Conservation (phyloP, 2,113 vertebrate genomes). For the Neodon shergylaensis region DNA sequence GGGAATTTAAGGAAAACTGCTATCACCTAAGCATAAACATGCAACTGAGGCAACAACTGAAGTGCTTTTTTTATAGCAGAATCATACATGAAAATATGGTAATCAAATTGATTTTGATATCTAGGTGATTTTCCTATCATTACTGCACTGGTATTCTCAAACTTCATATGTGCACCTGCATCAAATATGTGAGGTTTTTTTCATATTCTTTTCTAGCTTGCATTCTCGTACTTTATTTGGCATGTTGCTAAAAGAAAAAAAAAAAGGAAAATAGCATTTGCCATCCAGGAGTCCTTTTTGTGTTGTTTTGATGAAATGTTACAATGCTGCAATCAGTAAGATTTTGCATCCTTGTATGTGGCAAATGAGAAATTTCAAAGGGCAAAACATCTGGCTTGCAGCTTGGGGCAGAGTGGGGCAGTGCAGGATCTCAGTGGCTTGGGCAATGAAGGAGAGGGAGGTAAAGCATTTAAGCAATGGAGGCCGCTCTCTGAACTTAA, state of each 20-base stretch:
- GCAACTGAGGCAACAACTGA: background rate
- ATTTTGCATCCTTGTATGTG: slow-evolving; percentile 39
- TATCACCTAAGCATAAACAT: background rate
- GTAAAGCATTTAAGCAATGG: background rate
- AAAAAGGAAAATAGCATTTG: slow-evolving; percentile 18
- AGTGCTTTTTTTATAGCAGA: background rate
- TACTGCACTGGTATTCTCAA: background rate
- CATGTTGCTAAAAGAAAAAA: background rate
- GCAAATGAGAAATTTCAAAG: slow-evolving; percentile 43
- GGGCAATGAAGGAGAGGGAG: background rate
- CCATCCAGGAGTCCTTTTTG: background rate
- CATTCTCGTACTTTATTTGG: background rate
- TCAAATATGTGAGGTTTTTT: background rate
- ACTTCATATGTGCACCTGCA: background rate
- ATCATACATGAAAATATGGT: background rate
- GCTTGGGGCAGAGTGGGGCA: background rate
- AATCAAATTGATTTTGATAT: background rate
- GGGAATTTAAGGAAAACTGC: slow-evolving; percentile 7
- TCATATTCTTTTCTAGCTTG: background rate
- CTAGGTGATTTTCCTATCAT: background rate
- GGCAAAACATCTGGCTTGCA: slow-evolving; percentile 50
- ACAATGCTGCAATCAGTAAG: background rate
- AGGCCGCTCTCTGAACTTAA: slow-evolving; percentile 46
- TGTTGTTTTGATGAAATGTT: slow-evolving; percentile 48
- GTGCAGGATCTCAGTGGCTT: background rate